Conservation (phyloP, 2,888 invertebrate genomes). For the Heliconius aoede region DNA sequence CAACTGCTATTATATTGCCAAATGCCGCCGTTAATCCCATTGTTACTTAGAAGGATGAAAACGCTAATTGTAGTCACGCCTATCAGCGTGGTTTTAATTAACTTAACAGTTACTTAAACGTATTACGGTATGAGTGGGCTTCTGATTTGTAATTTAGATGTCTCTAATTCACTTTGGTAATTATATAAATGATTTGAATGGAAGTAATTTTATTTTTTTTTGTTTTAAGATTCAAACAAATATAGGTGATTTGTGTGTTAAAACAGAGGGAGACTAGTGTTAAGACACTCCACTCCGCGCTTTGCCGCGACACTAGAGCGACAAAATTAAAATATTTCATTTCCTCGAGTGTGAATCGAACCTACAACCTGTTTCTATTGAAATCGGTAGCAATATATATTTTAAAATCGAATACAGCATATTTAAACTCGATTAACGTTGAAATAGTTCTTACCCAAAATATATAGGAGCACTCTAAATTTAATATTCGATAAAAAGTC, state of each 20-base stretch:
- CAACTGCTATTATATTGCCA: neutral
- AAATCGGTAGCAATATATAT: neutral
- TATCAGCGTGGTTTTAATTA: slow-evolving; percentile 58
- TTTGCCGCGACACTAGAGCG: no score
- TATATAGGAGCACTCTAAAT: slow-evolving; percentile 12
- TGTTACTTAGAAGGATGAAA: slow-evolving; percentile 31
- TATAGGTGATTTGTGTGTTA: neutral
- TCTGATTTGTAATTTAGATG: neutral
- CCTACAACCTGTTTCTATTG: no score
- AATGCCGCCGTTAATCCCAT: neutral
- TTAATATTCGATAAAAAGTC: slow-evolving; percentile 24
- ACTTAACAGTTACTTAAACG: slow-evolving; percentile 50
- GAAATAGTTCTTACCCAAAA: neutral
- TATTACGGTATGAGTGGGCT: neutral
- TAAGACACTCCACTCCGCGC: no score
- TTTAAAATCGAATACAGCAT: neutral
- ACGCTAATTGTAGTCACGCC: slow-evolving; percentile 43
- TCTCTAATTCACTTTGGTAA: neutral
- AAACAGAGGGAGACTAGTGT: neutral
- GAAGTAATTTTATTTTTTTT: neutral
- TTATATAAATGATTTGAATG: neutral
- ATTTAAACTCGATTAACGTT: neutral
- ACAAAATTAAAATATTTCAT: neutral
- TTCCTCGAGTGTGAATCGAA: no score
- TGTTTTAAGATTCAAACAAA: neutral